phyloP scores from a whole-genome alignment of 30 jellyfish, hydroid and myxozoan species.

The Chironex yamaguchii region DNA sequence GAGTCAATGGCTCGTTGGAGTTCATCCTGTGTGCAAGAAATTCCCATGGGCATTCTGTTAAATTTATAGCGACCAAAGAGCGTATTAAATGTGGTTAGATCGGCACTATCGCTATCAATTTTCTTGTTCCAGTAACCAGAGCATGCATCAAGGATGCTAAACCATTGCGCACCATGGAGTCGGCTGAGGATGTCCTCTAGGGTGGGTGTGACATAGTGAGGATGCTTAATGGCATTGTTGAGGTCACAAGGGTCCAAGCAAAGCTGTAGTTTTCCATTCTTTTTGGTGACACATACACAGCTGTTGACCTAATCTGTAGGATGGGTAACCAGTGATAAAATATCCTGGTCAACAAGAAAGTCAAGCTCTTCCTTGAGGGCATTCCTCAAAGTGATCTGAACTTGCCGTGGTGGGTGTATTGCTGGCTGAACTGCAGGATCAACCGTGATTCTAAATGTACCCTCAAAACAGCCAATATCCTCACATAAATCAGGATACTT shows the following conservation, averaged over 20 bases:
- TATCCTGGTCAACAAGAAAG: not conserved
- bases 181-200: slow-evolving; percentile 10
- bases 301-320: slow-evolving; percentile 2
- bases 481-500: too few relatives aligned
- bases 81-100: slow-evolving; percentile 10
- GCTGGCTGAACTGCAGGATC: not conserved
- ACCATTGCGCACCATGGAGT: too few relatives aligned
- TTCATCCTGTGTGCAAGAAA: slow-evolving; percentile 2
- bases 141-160: too few relatives aligned
- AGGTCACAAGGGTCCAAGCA: slow-evolving; percentile 43
- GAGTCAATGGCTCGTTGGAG: slow-evolving; percentile 1
- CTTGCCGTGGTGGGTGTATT: slow-evolving; percentile 58
- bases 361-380: slow-evolving; percentile 4
- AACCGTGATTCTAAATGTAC: not conserved
- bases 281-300: not conserved
- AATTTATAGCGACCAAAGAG: slow-evolving; percentile 7
- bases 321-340: not conserved
- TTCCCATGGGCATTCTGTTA: slow-evolving; percentile 10
- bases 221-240: slow-evolving; percentile 4
- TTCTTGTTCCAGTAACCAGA: too few relatives aligned
- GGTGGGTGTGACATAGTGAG: slow-evolving; percentile 9
- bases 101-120: too few relatives aligned
- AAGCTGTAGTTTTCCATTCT: slow-evolving; percentile 4
- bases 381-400: slow-evolving; percentile 37
- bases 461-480: slow-evolving; percentile 22